Conservation (phyloP, 2,888 invertebrate species). For the Conchocele bisecta region DNA sequence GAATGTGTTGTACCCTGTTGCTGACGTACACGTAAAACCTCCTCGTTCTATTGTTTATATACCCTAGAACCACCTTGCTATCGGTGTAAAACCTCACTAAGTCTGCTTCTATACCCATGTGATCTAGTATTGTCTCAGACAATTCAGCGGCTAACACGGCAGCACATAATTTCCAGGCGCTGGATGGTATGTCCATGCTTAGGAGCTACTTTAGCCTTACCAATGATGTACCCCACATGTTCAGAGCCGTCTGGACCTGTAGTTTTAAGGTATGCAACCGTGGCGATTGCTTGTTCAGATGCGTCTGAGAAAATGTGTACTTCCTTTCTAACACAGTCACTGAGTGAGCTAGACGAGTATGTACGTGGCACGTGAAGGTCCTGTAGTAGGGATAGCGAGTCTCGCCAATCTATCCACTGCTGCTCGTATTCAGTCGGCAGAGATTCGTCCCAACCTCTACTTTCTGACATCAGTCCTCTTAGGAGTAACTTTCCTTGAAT, state of each 20-base stretch:
- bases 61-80: conserved; percentile 41
- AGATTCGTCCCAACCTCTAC: conserved; percentile 49
- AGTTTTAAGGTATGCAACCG: conserved; percentile 53
- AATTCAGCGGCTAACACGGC: conserved; percentile 50
- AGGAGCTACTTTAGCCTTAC: conserved; percentile 55
- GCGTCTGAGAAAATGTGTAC: conserved; percentile 61
- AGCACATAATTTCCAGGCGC: conserved; percentile 52
- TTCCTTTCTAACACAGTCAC: not conserved
- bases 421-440: conserved; percentile 24
- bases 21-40: conserved; percentile 49
- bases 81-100: conserved; percentile 31
- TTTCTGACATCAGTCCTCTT: conserved; percentile 24
- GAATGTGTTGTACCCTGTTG: conserved; percentile 30
- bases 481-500: conserved; percentile 51
- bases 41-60: conserved; percentile 27
- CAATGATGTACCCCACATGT: conserved; percentile 46
- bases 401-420: conserved; percentile 46
- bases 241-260: not conserved
- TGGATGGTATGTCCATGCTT: conserved; percentile 40
- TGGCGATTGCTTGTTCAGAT: conserved; percentile 59
- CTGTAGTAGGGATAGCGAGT: conserved; percentile 39
- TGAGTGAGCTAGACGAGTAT: conserved; percentile 23
- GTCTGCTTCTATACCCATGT: conserved; percentile 8
- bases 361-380: conserved; percentile 33
- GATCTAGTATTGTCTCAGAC: conserved; percentile 9